Evolutionary conservation across 2,113 vertebrate species (phyloP), one percentile per base, ranked within the genome.

Genomic region (Capreolus pygargus): DNA sequence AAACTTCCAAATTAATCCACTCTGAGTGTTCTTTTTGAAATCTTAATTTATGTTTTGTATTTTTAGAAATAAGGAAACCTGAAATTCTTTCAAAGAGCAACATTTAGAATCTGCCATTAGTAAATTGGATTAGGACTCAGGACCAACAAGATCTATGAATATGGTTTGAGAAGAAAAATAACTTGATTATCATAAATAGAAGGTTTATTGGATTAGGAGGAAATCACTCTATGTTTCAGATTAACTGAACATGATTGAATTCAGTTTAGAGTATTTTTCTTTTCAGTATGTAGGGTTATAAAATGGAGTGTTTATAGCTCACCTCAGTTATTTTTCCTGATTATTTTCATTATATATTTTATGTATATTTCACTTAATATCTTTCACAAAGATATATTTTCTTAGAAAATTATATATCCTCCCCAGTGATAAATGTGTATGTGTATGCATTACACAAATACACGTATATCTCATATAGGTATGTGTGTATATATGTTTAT

Each of bases 11-110:
- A 78, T 85, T 81, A 78, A 25, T 50, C 67, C 39, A 67, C 79
- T 83, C 36, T 95, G 85, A 93, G 28, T 52, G 58, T 67, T 90
- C 92, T 81, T 87, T 97, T 43, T 91, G 64, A 90, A 94, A 91
- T 83, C 30, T 43, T 92, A 95, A 95, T 61, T 95, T 93, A 30
- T 84, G 28, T 57, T 89, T 97, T 93, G 2, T 57, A 45, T 86
- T 94, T 89, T 64, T 16, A 89, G 61, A 96, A 95, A 74, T 19
- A 61, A 94, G 6, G 36, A 92, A 78, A 52, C 19, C 28, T 7
- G 6, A 52, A 30, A 86, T 55, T 70, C 30, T 95, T 95, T 87
- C 10, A 25, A 83, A 85, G 7, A 15, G 28, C 30, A 90, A 74
- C 28, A 92, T 91, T 60, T 60, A 93, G 19, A 39, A n/a, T 76